phyloP scores from a whole-genome alignment of 2,797 vertebrate genomes.

The Gobio occitaniae region DNA sequence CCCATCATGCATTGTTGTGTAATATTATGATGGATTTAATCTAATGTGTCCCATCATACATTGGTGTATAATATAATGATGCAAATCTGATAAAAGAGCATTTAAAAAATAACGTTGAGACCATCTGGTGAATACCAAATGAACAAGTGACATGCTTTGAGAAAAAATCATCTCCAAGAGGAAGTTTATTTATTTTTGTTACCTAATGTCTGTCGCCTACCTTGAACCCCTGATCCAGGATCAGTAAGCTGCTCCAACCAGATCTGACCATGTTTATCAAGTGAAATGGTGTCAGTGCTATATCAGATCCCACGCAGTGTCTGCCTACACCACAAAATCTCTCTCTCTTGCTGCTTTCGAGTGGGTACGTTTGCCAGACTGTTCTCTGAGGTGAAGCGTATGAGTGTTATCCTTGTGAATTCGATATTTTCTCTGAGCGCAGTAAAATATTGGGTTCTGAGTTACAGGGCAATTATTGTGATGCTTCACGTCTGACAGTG shows the following conservation, averaged over 20 bases:
- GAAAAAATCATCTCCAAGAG: background rate
- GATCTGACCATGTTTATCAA: constrained; percentile 33
- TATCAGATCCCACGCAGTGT: constrained; percentile 39
- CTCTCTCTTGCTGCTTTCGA: constrained; percentile 34
- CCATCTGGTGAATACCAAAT: constrained; percentile 9
- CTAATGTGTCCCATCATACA: background rate
- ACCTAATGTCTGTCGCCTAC: constrained; percentile 22
- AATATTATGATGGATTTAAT: background rate
- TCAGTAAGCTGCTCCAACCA: constrained; percentile 10
- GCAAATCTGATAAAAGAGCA: background rate
- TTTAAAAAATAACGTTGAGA: background rate
- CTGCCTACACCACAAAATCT: constrained; percentile 24
- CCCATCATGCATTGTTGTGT: background rate
- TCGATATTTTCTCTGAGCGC: constrained; percentile 40
- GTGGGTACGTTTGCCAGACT: constrained; percentile 15
- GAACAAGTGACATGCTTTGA: background rate
- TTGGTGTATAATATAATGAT: constrained; percentile 12
- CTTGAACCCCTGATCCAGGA: constrained; percentile 28
- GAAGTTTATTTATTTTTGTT: background rate
- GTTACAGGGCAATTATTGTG: constrained; percentile 34
- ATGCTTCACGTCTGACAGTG: constrained; percentile 38
- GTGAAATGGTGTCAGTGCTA: constrained; percentile 39
- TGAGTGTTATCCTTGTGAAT: constrained; percentile 37
- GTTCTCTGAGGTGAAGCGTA: constrained; percentile 20
- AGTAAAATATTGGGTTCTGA: constrained; percentile 37